Base-by-base conservation (phyloP, 1,140 invertebrate genomes). In the Stenopsyche tienmushanensis region DNA sequence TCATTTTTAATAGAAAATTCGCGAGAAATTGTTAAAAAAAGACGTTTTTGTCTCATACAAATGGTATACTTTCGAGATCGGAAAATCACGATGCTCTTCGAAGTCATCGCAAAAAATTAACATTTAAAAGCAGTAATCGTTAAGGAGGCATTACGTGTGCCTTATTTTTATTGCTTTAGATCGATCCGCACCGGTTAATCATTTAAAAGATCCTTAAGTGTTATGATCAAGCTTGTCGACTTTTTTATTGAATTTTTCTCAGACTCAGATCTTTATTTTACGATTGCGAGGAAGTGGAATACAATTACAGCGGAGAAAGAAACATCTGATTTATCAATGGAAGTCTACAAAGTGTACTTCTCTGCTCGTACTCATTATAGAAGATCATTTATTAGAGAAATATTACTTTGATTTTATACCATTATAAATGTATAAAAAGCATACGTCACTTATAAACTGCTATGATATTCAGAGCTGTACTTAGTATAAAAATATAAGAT, bases 121-220 rank as follows among this genome's bases (percentile, higher is more conserved):
- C 58, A 60, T 60, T 47, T 47, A 21, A 15, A 47, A 44, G 39
- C 41, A 60, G 42, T 60, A 21, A 60, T 60, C 39, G 58, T 60
- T 60, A 60, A 60, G 24, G 39, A 3, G 20, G 23, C 47, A 50
- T 50, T 50, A 50, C 47, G 23, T 20, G 47, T 10, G 21, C 10
- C 21, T 55, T 41, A 55, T 55, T 55, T 55, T 55, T 55, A 55
- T 41, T 55, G 53, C 53, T 7, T 7, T 7, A 10, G 26, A 55
- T 24, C 53, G 29, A 55, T 55, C 29, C 24, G 21, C 34, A 18
- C 41, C 53, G 53, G 21, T 55, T 26, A 55, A 55, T 55, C 53
- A 50, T 63, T 63, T 47, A 8, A 62, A 52, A 54, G 50, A 52
- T 54, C 24, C 17, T 53, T 53, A 53, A 63, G 60, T 63, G 60